Evolutionary conservation across 2,888 invertebrate genomes (phyloP), one percentile per base, ranked within the genome.

Genomic region (Bursaphelenchus okinawaensis): DNA sequence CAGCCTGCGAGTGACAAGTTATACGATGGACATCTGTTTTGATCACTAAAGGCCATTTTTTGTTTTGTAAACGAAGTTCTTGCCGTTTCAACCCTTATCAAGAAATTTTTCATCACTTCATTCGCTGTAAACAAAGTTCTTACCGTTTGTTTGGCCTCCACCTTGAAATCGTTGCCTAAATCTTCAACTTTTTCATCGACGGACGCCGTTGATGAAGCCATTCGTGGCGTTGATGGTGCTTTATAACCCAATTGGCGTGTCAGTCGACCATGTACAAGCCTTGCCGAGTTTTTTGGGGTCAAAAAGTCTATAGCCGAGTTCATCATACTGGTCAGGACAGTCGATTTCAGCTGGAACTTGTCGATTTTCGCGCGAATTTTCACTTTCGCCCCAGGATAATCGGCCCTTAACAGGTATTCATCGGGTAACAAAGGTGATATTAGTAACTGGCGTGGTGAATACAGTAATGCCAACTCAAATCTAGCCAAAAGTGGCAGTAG

Each of bases 401-500:
- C 81, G 9, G 79, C 71, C 20, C 82, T 57, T 65, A 89, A 85
- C 71, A 89, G 88, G 75, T 90, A 90, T 77, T 89, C 89, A 0
- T 88, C 88, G 0, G 96, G 95, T 16, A 98, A 86, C 27, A 96
- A 86, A 0, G 93, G 93, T 8, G 96, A 95, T 66, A 98, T 91
- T 65, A 98, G 85, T 1, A 93, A 84, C 19, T 92, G 90, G 23
- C 93, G 85, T 19, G 90, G 90, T 83, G 96, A 95, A 92, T 94
- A 96, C 24, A 93, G 91, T 62, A 98, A 85, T 0, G 95, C 96
- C 63, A 98, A 90, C 85, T 96, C 96, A 84, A 95, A 96, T 86
- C 96, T 96, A 85, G 92, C 92, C 63, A 96, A 86, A 52, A 96
- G 86, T 76, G 90, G 91, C 4, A 94, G 89, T 62, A 93, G 91